These are phyloP conservation scores for Sesia bembeciformis DNA, from an alignment of 2,888 invertebrate species.

Conservation along the genomic window DNA sequence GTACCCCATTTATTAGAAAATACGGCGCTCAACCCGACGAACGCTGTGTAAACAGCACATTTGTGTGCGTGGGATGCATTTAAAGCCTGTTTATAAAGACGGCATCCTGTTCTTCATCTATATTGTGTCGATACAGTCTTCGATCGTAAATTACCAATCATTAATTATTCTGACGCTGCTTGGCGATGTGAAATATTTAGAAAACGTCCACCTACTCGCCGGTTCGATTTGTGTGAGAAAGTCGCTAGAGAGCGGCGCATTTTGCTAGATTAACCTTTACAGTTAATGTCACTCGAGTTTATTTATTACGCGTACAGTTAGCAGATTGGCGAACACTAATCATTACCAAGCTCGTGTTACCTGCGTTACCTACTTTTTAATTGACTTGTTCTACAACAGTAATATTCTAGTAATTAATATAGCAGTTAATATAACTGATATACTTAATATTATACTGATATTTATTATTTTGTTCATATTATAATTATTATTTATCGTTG, in stretches of 20 bases:
- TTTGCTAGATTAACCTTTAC: background rate
- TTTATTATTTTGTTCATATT: no score
- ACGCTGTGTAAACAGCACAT: no score
- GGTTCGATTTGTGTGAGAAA: slow-evolving; percentile 34
- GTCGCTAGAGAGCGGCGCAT: slow-evolving; percentile 5
- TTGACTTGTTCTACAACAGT: background rate
- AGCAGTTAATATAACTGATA: background rate
- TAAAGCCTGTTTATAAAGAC: no score
- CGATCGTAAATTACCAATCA: slow-evolving; percentile 34
- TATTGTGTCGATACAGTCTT: background rate
- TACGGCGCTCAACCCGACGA: no score
- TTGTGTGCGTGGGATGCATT: no score
- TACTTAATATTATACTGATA: background rate
- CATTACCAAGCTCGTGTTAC: background rate
- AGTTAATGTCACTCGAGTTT: background rate
- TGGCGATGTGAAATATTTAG: slow-evolving; percentile 39
- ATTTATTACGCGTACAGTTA: background rate
- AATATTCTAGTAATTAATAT: background rate
- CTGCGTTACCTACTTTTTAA: background rate
- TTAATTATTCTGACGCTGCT: slow-evolving; percentile 35
- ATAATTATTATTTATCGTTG: no score
- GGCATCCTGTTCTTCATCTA: background rate
- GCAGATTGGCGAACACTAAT: background rate
- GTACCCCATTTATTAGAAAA: no score
- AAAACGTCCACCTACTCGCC: slow-evolving; percentile 35